Percentiles rank a stretch among this genome's conserved stretches.
Evolutionary conservation across 2,888 invertebrate species (phyloP).

Genomic region (Cheilosia grossa): DNA sequence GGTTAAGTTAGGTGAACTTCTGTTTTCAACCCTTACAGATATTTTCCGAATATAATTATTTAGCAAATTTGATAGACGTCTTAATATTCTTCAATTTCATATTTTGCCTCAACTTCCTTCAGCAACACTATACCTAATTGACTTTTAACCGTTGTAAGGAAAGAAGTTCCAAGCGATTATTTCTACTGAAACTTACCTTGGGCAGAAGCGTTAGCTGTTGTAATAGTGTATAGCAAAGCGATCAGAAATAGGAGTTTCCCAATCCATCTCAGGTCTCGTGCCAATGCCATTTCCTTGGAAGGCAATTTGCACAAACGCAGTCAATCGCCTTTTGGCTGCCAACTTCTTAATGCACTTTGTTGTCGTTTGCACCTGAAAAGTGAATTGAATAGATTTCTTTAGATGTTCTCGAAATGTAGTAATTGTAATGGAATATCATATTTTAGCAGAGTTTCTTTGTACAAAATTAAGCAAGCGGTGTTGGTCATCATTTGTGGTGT

Average conservation of each 20-base stretch:
- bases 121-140: background rate
- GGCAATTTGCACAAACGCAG: slow-evolving; percentile 24
- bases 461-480: too few relatives aligned
- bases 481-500: too few relatives aligned
- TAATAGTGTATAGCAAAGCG: background rate
- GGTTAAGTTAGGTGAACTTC: too few relatives aligned
- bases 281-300: slow-evolving; percentile 47
- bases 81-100: too few relatives aligned
- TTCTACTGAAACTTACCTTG: slow-evolving; percentile 35
- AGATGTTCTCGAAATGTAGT: background rate
- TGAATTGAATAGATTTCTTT: background rate
- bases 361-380: slow-evolving; percentile 24
- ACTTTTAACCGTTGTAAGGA: background rate
- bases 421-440: too few relatives aligned
- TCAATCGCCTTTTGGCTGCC: background rate
- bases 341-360: background rate
- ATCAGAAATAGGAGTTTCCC: slow-evolving; percentile 16
- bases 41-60: too few relatives aligned
- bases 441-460: too few relatives aligned
- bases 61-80: too few relatives aligned
- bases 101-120: background rate
- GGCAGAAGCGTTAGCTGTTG: background rate
- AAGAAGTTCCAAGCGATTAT: background rate
- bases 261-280: slow-evolving; percentile 46
- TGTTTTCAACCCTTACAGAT: too few relatives aligned